Base-by-base conservation (phyloP, 2,888 invertebrate genomes). In the Acanthococcus lagerstroemiae region DNA sequence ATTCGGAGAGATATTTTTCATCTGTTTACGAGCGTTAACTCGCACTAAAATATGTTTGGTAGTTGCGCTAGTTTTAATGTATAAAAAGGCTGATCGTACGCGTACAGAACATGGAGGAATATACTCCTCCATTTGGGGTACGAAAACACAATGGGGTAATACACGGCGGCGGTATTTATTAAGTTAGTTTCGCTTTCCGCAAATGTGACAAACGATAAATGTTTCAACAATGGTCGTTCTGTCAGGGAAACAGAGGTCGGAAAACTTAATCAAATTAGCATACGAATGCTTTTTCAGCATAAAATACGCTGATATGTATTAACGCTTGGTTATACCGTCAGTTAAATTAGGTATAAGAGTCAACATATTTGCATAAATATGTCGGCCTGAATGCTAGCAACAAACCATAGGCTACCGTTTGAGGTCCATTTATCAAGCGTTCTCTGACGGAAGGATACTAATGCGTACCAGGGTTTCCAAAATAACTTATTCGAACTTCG, bases 351-450 rank as follows among this genome's bases (percentile, higher is more conserved):
- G 44, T 66, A 56, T 66, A 66, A 66, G 57, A 66, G 66, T 56
- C 66, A 56, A 56, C 66, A 66, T 66, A 66, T 66, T 66, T 66
- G 66, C 66, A 66, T 66, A 66, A 66, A 66, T 66, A 66, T 66
- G 66, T 66, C 66, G 19, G 65, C 26, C 52, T 52, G 61, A 58
- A 58, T 58, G 58, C 25, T 50, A 25, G 54, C 30, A 37, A 45
- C 45, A 25, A 63, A 63, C 63, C 63, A 63, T 63, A 63, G 63
- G 63, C 63, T 63, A 63, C 63, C 63, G 37, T 63, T 63, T 63
- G 30, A 55, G 50, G n/a, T 37, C 48, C 63, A 63, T 63, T 63
- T 63, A 63, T 63, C 63, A 63, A 63, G 37, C n/a, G n/a, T n/a
- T 37, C 37, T 15, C n/a, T 37, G 37, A 37, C 37, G 37, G 37